Conservation (phyloP, 2,797 vertebrate genomes). For the Sebastes taczanowskii region DNA sequence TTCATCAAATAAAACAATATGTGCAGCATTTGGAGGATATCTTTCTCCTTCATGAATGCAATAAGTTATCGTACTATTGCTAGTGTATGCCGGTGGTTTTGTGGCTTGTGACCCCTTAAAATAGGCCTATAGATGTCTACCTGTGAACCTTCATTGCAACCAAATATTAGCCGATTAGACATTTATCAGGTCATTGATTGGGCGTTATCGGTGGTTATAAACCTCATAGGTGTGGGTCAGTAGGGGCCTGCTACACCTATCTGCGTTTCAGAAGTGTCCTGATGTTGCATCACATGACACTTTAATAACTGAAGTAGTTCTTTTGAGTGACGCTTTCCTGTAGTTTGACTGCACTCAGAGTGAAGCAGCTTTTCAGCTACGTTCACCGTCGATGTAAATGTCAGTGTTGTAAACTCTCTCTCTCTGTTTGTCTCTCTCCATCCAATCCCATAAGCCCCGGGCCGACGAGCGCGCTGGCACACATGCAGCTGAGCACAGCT, state of each 20-base stretch:
- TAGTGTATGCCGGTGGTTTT: background rate
- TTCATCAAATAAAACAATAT: background rate
- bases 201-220: too few relatives aligned
- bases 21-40: background rate
- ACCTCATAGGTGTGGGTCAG: too few relatives aligned
- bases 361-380: background rate
- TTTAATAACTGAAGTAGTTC: background rate
- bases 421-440: background rate
- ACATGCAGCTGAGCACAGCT: slow-evolving; percentile 60
- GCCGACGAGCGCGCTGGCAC: slow-evolving; percentile 39
- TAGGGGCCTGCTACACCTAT: too few relatives aligned
- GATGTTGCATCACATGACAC: background rate
- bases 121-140: background rate
- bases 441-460: slow-evolving; percentile 56
- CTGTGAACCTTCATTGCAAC: background rate
- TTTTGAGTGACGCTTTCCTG: background rate
- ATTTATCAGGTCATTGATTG: too few relatives aligned
- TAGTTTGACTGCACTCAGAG: background rate
- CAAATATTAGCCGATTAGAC: background rate
- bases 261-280: too few relatives aligned
- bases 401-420: slow-evolving; percentile 27
- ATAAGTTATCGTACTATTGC: background rate
- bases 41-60: background rate
- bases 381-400: slow-evolving; percentile 6
- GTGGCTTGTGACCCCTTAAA: background rate